Evolutionary conservation across 2,113 vertebrate species (phyloP).

Genomic region (Fregata magnificens): DNA sequence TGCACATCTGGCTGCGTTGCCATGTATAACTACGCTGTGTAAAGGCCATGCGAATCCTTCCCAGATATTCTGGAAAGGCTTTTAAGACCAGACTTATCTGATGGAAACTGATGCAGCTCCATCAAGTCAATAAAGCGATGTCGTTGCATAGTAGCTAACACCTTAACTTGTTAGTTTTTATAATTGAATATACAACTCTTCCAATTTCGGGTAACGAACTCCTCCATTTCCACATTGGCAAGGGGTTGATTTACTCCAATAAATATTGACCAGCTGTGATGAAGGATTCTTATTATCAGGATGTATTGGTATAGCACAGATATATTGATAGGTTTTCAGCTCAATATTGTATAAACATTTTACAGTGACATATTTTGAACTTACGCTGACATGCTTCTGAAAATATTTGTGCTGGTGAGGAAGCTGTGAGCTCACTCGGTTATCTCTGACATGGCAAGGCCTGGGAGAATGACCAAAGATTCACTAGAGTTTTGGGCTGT

Average conservation of each 20-base stretch:
- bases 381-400: background rate
- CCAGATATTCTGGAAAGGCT: background rate
- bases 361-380: conserved; percentile 49
- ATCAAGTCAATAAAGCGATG: background rate
- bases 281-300: conserved; percentile 56
- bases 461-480: background rate
- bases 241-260: conserved; percentile 57
- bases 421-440: background rate
- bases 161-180: conserved; percentile 22
- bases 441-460: background rate
- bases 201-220: conserved; percentile 10
- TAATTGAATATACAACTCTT: conserved; percentile 38
- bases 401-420: conserved; percentile 1
- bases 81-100: background rate
- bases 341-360: conserved; percentile 50
- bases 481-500: background rate
- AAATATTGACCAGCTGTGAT: conserved; percentile 56
- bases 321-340: conserved; percentile 28
- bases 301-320: conserved; percentile 36
- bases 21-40: fast-evolving
- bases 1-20: fast-evolving
- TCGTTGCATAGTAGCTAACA: background rate
- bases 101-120: background rate
- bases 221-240: conserved; percentile 28
- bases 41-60: background rate